Conservation (phyloP, 1,140 invertebrate species). For the Trigoniulus corallinus region DNA sequence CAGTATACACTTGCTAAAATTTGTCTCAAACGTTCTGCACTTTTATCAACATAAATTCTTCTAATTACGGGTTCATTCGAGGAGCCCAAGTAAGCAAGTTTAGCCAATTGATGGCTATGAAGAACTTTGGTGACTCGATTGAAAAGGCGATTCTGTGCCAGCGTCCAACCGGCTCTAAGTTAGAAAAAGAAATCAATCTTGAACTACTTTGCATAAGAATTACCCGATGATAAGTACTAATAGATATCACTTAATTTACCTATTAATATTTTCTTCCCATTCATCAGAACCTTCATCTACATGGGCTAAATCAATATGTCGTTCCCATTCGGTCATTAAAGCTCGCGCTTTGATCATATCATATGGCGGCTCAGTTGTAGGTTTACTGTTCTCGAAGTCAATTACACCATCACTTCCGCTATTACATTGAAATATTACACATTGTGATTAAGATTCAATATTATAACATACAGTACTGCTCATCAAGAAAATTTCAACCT, state of each 20-base stretch:
- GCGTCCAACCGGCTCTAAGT: slow-evolving; percentile 36
- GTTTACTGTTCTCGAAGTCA: too few relatives aligned
- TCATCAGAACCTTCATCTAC: slow-evolving; percentile 39
- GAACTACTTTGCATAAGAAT: background rate
- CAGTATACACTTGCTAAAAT: slow-evolving; percentile 24
- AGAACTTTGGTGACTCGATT: slow-evolving; percentile 41
- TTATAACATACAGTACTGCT: background rate
- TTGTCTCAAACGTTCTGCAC: slow-evolving; percentile 40
- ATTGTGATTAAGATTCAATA: slow-evolving; percentile 1
- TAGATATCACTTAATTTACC: slow-evolving; percentile 10
- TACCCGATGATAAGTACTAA: slow-evolving; percentile 10
- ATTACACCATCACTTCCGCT: slow-evolving; percentile 24
- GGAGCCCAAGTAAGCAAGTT: slow-evolving; percentile 36
- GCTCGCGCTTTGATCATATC: slow-evolving; percentile 42
- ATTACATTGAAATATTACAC: slow-evolving; percentile 30
- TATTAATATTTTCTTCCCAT: slow-evolving; percentile 41
- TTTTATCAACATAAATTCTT: slow-evolving; percentile 48
- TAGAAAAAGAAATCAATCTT: slow-evolving; percentile 2
- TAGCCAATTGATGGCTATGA: slow-evolving; percentile 47
- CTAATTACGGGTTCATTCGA: slow-evolving; percentile 45
- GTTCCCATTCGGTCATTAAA: slow-evolving; percentile 55
- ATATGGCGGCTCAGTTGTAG: too few relatives aligned
- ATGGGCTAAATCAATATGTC: slow-evolving; percentile 40
- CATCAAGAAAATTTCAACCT: slow-evolving; percentile 3
- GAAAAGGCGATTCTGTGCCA: slow-evolving; percentile 27